These are phyloP conservation scores for Xiphophorus couchianus DNA, from an alignment of 2,113 vertebrate genomes.

Conservation along the genomic window DNA sequence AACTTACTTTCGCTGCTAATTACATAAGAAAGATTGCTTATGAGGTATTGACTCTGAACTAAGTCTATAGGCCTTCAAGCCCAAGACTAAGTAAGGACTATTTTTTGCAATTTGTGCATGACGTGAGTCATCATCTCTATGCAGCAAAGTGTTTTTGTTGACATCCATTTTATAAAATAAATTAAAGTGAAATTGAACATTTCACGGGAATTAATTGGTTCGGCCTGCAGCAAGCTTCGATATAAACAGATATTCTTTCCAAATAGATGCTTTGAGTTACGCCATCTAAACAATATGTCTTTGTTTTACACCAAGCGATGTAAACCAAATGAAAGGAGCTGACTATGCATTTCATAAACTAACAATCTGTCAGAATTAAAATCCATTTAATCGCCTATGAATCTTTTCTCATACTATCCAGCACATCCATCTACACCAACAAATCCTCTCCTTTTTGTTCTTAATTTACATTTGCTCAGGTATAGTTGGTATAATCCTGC, in stretches of 20 bases:
- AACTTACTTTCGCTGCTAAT: not conserved
- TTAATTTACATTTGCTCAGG: constrained; percentile 2
- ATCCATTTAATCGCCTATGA: constrained; percentile 1
- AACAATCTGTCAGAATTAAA: constrained; percentile 13
- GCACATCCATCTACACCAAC: not conserved
- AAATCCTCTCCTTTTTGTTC: not conserved
- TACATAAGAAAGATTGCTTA: not conserved
- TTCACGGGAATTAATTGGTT: not conserved
- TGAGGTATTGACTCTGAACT: not conserved
- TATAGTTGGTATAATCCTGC: constrained; percentile 2
- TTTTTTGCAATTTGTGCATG: not conserved
- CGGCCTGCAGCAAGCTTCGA: not conserved
- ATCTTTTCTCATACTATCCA: not conserved
- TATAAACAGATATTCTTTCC: not conserved
- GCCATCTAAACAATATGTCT: not conserved
- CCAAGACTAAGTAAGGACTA: no score
- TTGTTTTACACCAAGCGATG: not conserved
- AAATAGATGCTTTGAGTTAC: not conserved
- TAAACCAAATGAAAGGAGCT: not conserved
- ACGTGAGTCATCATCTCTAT: not conserved
- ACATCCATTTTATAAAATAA: not conserved
- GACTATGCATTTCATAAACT: constrained; percentile 7
- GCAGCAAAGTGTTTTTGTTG: not conserved
- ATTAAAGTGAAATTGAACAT: not conserved
- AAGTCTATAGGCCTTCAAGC: no score